Base-by-base conservation (phyloP, 1,140 invertebrate species). In the Goniozus legneri region DNA sequence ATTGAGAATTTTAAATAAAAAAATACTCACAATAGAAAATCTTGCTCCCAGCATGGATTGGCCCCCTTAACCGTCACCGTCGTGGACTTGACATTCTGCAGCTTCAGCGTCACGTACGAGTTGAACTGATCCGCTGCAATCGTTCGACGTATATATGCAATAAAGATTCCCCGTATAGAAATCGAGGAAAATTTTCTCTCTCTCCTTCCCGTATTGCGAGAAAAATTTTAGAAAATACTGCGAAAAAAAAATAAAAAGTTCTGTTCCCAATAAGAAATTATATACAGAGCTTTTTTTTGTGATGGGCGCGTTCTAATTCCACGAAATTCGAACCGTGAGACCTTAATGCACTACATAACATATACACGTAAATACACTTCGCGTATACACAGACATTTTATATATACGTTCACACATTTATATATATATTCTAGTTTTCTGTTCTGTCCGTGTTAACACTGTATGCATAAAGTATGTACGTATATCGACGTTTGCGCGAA, bases 1-100 rank as follows among this genome's bases (percentile, higher is more conserved):
- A 8, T 14, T 33, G 6, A 33, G 32, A 33, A 13, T 4, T n/a
- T 4, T 33, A 14, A 33, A 13, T 33, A 13, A 13, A 33, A 33
- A 33, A 33, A n/a, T 33, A 91, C 93, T 95, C 82, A 98, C 95
- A 97, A 98, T 67, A 97, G 85, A 82, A 97, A 97, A 77, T 98
- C 95, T 81, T 97, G 94, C 76, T 97, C 93, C 95, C 95, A 98
- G 73, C 87, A 89, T 65, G 95, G 95, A 77, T 89, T 87, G 65
- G 86, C 83, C 65, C 95, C 95, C 82, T 95, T 95, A 40, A 97
- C 93, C 61, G 92, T 91, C 52, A 96, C 89, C 58, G 95, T 98
- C 49, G 95, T 97, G 41, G 93, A 96, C 80, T 97, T 98, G 54
- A 98, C 95, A 85, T 95, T 96, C 77, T 97, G 92, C 58, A 97